phyloP scores from a whole-genome alignment of 2,888 invertebrate genomes.

The Phytoseiulus persimilis region DNA sequence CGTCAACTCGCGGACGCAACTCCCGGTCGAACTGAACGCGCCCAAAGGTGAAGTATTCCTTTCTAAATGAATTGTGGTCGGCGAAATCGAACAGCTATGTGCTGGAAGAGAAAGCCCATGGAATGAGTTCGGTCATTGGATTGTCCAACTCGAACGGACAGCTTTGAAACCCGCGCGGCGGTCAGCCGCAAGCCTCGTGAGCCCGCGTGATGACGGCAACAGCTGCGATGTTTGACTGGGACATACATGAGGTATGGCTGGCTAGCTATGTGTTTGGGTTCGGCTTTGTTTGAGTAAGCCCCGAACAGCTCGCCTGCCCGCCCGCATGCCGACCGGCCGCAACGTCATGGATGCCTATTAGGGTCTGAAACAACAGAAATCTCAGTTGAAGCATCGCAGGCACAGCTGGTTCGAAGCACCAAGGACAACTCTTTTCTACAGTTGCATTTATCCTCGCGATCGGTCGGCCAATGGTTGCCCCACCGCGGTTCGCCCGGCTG shows the following conservation, averaged over 20 bases:
- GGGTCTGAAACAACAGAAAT: not conserved
- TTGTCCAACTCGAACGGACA: not conserved
- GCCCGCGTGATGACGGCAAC: not conserved
- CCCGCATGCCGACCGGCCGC: not conserved
- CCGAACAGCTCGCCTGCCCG: not conserved
- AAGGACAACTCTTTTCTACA: not conserved
- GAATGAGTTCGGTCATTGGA: not conserved
- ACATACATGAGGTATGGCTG: not conserved
- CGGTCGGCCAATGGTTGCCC: not conserved
- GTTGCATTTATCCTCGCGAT: not conserved
- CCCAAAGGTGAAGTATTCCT: too few species aligned
- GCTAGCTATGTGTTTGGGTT: not conserved
- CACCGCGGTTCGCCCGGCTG: not conserved
- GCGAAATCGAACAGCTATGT: too few species aligned
- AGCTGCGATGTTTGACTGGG: not conserved
- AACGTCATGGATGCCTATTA: conserved; percentile 5
- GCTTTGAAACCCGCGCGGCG: not conserved
- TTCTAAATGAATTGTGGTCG: too few species aligned
- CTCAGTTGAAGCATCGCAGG: not conserved
- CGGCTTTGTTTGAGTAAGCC: not conserved
- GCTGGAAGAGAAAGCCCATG: too few species aligned
- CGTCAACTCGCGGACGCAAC: too few species aligned
- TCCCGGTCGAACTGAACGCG: too few species aligned
- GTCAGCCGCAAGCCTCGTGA: not conserved
- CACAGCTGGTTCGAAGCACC: not conserved